phyloP scores from a whole-genome alignment of 2,113 vertebrate species.

The Lipotes vexillifer region DNA sequence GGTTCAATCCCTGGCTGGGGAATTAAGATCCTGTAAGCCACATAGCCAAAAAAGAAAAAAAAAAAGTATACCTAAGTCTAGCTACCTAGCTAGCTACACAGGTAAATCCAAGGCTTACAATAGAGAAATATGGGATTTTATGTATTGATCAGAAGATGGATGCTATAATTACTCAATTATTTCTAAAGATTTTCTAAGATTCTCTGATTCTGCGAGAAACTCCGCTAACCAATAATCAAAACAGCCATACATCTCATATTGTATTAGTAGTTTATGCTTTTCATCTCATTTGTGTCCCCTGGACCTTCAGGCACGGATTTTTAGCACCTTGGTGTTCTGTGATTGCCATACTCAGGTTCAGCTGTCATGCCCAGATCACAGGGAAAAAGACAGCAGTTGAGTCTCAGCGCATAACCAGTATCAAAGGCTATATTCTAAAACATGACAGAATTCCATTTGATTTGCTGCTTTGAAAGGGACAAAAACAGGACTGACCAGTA shows the following conservation, averaged over 20 bases:
- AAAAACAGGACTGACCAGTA: background rate
- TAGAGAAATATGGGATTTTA: background rate
- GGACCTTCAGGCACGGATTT: background rate
- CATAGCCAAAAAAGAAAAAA: background rate
- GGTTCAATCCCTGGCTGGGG: background rate
- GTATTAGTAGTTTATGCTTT: background rate
- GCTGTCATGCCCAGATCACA: background rate
- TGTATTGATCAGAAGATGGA: background rate
- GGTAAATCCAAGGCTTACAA: background rate
- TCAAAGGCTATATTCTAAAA: background rate
- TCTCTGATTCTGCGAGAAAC: background rate
- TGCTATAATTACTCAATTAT: background rate
- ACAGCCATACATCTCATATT: background rate
- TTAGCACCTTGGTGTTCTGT: background rate
- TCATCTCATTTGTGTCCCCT: no score
- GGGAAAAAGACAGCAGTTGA: background rate
- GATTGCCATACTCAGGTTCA: background rate
- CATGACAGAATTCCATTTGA: background rate
- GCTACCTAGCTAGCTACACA: background rate
- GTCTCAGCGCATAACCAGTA: background rate
- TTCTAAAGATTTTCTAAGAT: background rate
- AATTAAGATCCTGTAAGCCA: background rate
- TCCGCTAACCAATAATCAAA: background rate
- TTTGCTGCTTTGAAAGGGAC: background rate
- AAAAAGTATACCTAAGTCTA: background rate